phyloP scores from a whole-genome alignment of 2,888 invertebrate genomes.

The Mactromeris polynyma region DNA sequence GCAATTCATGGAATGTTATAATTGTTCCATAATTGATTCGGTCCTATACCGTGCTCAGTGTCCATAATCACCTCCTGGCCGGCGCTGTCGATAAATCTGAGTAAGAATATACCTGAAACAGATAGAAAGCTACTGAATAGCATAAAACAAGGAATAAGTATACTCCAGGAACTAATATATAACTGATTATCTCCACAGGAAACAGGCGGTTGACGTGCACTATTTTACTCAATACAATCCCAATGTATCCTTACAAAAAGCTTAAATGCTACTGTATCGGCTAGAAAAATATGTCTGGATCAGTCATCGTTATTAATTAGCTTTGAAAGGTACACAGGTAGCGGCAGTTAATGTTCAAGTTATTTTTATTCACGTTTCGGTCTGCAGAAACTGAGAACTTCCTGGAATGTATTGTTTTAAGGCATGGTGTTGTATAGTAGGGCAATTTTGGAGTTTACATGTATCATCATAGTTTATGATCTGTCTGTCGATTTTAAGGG shows the following conservation, averaged over 20 bases:
- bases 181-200: neutral
- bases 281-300: neutral
- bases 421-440: neutral
- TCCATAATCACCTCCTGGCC: neutral
- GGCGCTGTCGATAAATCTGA: neutral
- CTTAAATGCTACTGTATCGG: no score
- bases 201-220: neutral
- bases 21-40: neutral
- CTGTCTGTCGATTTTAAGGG: neutral
- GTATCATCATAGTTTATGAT: neutral
- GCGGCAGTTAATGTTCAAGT: neutral
- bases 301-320: neutral
- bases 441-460: neutral
- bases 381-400: neutral
- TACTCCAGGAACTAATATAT: neutral
- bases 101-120: neutral
- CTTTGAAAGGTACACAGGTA: constrained; percentile 1
- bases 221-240: neutral
- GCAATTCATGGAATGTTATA: neutral
- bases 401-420: neutral
- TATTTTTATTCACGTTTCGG: neutral
- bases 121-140: neutral
- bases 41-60: neutral
- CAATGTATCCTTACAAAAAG: neutral
- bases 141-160: neutral